Evolutionary conservation across 2,113 vertebrate genomes (phyloP).

Genomic region (Toxotes chatareus): DNA sequence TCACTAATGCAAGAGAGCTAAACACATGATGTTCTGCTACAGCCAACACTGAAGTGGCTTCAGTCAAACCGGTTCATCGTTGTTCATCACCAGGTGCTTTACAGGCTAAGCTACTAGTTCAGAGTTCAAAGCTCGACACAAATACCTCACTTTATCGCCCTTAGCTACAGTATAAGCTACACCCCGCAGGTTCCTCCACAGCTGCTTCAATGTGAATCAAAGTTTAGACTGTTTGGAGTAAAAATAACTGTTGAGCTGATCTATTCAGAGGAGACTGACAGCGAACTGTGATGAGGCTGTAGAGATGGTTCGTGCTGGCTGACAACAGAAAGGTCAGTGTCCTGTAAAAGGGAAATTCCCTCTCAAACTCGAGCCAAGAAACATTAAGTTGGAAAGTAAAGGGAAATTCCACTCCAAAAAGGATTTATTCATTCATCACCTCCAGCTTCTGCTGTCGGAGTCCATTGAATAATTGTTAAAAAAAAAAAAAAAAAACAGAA

Average conservation of each 20-base stretch:
- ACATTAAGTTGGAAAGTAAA: constrained; percentile 41
- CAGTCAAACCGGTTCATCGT: constrained; percentile 15
- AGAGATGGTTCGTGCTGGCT: constrained; percentile 11
- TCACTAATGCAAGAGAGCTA: constrained; percentile 14
- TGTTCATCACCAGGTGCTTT: constrained; percentile 59
- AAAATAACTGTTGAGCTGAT: background rate
- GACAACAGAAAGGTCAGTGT: constrained; percentile 5
- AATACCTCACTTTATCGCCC: constrained; percentile 67
- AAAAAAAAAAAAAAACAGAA: background rate
- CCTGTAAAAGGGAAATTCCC: constrained; percentile 56
- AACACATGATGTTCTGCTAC: constrained; percentile 1
- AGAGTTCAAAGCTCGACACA: constrained; percentile 61
- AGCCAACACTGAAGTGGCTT: constrained; percentile 33
- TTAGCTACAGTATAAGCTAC: constrained; percentile 65
- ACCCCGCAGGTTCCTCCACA: constrained; percentile 44
- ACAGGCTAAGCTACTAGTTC: constrained; percentile 61
- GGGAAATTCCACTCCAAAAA: constrained; percentile 62
- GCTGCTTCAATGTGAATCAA: constrained; percentile 71
- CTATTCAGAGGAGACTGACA: constrained; percentile 14
- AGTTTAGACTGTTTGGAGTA: background rate
- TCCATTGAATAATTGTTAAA: constrained; percentile 24
- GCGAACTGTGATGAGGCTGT: constrained; percentile 51
- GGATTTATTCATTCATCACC: constrained; percentile 12
- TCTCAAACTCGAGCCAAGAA: constrained; percentile 45
- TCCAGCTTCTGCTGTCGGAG: background rate